A percentile compares a stretch with the other conserved stretches of the same genome.
phyloP scores from a whole-genome alignment of 2,113 vertebrate genomes.

The Peromyscus maniculatus region DNA sequence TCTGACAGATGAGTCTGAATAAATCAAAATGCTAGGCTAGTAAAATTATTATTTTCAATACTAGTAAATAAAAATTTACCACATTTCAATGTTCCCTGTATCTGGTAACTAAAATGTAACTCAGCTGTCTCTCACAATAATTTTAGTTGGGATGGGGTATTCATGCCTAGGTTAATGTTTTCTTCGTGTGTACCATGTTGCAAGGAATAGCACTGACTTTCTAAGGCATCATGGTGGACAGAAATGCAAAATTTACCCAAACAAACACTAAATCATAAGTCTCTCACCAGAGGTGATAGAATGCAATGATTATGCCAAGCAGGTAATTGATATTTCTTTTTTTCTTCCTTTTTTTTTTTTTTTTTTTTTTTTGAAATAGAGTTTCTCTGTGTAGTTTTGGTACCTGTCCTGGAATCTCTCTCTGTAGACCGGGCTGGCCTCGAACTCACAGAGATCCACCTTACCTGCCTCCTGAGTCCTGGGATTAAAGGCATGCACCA shows the following conservation, averaged over 20 bases:
- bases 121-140: conserved; percentile 13
- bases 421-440: too few species aligned
- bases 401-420: too few species aligned
- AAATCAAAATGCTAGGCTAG: conserved; percentile 46
- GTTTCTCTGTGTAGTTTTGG: too few species aligned
- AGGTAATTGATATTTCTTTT: background rate
- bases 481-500: too few species aligned
- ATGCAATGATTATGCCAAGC: background rate
- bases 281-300: background rate
- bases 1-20: conserved; percentile 48
- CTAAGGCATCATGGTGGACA: background rate
- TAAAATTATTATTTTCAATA: conserved; percentile 41
- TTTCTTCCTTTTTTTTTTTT: too few species aligned
- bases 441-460: too few species aligned
- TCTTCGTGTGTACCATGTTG: background rate
- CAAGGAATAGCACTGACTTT: conserved; percentile 3
- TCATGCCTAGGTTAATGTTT: background rate
- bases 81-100: background rate
- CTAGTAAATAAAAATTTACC: conserved; percentile 17
- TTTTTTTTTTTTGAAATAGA: too few species aligned
- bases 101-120: conserved; percentile 16
- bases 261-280: background rate
- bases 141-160: conserved; percentile 34
- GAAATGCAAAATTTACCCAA: conserved; percentile 14
- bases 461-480: too few species aligned